phyloP scores from a whole-genome alignment of 2,888 invertebrate genomes.

The Tinea trinotella region DNA sequence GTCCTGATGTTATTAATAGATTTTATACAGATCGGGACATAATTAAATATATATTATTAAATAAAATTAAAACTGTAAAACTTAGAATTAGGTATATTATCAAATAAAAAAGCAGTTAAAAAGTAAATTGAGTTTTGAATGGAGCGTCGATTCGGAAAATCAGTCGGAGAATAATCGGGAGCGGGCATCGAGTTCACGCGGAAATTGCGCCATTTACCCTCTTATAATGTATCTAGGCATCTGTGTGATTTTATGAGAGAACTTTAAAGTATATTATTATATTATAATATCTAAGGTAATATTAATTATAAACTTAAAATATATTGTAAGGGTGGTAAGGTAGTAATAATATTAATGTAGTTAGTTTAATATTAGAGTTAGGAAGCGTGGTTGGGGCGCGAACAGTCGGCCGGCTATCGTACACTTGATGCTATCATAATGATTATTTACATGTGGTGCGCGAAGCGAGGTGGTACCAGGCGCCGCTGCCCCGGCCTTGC shows the following conservation, averaged over 20 bases:
- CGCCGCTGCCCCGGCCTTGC: conserved; percentile 40
- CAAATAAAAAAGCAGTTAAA: conserved; percentile 25
- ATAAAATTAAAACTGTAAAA: too few relatives aligned
- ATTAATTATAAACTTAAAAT: conserved; percentile 18
- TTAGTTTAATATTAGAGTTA: background rate
- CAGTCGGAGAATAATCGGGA: conserved; percentile 51
- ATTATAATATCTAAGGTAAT: conserved; percentile 20
- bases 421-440: conserved; percentile 71
- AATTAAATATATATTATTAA: too few relatives aligned
- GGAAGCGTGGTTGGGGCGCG: conserved; percentile 19
- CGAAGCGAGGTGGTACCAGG: conserved; percentile 46
- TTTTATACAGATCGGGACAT: too few relatives aligned
- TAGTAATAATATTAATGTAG: background rate
- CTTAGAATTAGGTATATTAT: too few relatives aligned
- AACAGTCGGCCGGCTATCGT: conserved; percentile 33
- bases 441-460: conserved; percentile 70
- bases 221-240: conserved; percentile 8
- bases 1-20: too few relatives aligned
- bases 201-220: conserved; percentile 53
- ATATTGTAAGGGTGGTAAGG: background rate
- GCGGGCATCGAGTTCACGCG: conserved; percentile 42
- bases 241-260: conserved; percentile 1
- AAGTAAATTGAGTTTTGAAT: conserved; percentile 34
- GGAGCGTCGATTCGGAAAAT: conserved; percentile 41
- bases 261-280: too few relatives aligned